phyloP scores from a whole-genome alignment of 2,113 vertebrate species.

The Etheostoma cragini region DNA sequence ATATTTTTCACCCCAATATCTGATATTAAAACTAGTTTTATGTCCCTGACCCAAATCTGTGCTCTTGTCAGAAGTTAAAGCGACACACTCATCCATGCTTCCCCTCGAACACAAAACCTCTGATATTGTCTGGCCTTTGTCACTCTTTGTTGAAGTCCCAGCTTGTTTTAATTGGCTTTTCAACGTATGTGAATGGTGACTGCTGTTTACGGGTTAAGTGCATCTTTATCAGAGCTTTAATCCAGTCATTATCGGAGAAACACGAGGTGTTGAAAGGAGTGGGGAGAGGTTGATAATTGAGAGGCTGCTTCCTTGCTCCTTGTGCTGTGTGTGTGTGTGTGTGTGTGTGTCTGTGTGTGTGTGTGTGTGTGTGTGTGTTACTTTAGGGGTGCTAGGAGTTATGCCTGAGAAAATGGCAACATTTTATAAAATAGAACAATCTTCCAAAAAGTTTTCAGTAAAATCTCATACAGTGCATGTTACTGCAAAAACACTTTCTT shows the following conservation, averaged over 20 bases:
- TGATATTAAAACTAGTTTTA: background rate
- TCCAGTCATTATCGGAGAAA: conserved; percentile 95
- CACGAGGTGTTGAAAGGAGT: conserved; percentile 93
- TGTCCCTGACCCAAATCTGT: conserved; percentile 18
- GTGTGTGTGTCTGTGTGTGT: conserved; percentile 59
- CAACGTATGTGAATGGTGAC: conserved; percentile 90
- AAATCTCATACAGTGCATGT: background rate
- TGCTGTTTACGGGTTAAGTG: conserved; percentile 96
- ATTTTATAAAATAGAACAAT: background rate
- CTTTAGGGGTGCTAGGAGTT: conserved; percentile 1
- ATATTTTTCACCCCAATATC: background rate
- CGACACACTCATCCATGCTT: conserved; percentile 80
- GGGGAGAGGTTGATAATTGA: conserved; percentile 94
- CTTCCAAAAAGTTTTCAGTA: background rate
- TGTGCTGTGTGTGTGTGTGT: conserved; percentile 56
- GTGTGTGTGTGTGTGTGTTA: conserved; percentile 8
- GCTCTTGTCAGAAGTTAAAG: conserved; percentile 84
- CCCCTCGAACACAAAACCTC: conserved; percentile 17
- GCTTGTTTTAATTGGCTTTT: conserved; percentile 93
- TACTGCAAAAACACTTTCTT: background rate
- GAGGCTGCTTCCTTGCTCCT: conserved; percentile 85
- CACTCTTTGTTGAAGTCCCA: conserved; percentile 89
- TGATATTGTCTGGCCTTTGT: conserved; percentile 88
- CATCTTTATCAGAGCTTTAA: conserved; percentile 94
- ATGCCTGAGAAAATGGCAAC: background rate